Percentiles rank a stretch among this genome's conserved stretches.
phyloP scores from a whole-genome alignment of 2,113 vertebrate genomes.

The Xiphophorus maculatus region DNA sequence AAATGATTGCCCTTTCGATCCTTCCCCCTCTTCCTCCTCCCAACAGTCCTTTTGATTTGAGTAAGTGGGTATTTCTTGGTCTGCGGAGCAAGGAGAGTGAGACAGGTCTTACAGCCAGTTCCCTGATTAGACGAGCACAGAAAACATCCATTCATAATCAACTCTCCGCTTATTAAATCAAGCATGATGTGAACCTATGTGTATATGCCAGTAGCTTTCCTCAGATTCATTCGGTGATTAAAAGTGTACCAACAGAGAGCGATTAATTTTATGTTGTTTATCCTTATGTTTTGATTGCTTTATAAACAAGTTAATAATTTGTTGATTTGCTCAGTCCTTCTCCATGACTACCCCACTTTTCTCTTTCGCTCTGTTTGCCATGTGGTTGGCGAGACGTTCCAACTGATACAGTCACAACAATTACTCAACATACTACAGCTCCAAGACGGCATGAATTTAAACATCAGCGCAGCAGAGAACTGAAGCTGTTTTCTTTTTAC shows the following conservation, averaged over 20 bases:
- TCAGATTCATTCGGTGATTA: conserved; percentile 12
- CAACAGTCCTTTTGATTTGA: conserved; percentile 40
- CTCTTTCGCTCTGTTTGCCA: not conserved
- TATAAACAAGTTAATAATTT: not conserved
- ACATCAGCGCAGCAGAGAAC: not conserved
- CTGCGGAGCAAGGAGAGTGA: conserved; percentile 68
- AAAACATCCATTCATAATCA: conserved; percentile 67
- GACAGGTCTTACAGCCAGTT: conserved; percentile 60
- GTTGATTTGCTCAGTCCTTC: not conserved
- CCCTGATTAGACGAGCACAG: conserved; percentile 51
- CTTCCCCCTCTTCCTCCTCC: conserved; percentile 15
- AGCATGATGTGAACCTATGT: not conserved
- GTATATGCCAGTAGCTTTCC: conserved; percentile 30
- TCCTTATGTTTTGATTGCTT: not conserved
- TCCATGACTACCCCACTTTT: not conserved
- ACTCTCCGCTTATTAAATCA: conserved; percentile 6
- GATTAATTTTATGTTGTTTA: conserved; percentile 31
- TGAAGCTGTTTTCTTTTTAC: no score
- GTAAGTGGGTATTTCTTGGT: conserved; percentile 77
- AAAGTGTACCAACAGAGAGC: conserved; percentile 29
- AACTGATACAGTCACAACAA: not conserved
- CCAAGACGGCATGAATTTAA: not conserved
- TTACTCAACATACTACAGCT: not conserved
- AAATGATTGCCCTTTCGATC: conserved; percentile 19
- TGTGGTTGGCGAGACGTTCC: not conserved